Evolutionary conservation across 2,113 vertebrate species (phyloP), one percentile per base, ranked within the genome.

Genomic region (Podiceps cristatus): DNA sequence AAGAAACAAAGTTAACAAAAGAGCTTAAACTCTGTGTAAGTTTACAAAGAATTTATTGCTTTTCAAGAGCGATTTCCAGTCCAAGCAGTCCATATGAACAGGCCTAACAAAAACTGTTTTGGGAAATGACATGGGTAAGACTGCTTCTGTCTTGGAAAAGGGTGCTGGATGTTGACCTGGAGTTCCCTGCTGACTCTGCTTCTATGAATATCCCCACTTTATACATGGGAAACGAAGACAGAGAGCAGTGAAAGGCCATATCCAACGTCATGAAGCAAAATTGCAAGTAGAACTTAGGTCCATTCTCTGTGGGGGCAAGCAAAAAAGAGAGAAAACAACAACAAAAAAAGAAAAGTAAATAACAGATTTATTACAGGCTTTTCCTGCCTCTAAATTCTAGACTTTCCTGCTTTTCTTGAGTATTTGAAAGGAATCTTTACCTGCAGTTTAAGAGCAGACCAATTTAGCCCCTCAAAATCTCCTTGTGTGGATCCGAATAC

Each of bases 131-230:
- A 73, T 2, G 35, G 73, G 45, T 17, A 37, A 40, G 86, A 66
- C 20, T 10, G 11, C 53, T 72, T 67, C 77, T 1, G 6, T 15
- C 37, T 60, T 53, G 64, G 92, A 58, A 87, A 73, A 86, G 68
- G 68, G 45, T 35, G 8, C 79, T 76, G 86, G 86, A 6, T 14
- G 33, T 4, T 83, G 87, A 81, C 80, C 94, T 74, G 73, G 95
- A 93, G 95, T 5, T 86, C 76, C 73, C 80, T 66, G 47, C 89
- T 88, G 95, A 52, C 91, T 67, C 86, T 68, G 93, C 72, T 91
- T 18, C 82, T 33, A 85, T 67, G 83, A 89, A 87, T 75, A 89
- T 94, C 68, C 80, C 68, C 84, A 5, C 72, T 80, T 84, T 37
- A 40, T n/a, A 81, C 94, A 15, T 81, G 93, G 89, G 91, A 96